Evolutionary conservation across 2,113 vertebrate species (phyloP), one percentile per base, ranked within the genome.

Genomic region (Thymallus thymallus): DNA sequence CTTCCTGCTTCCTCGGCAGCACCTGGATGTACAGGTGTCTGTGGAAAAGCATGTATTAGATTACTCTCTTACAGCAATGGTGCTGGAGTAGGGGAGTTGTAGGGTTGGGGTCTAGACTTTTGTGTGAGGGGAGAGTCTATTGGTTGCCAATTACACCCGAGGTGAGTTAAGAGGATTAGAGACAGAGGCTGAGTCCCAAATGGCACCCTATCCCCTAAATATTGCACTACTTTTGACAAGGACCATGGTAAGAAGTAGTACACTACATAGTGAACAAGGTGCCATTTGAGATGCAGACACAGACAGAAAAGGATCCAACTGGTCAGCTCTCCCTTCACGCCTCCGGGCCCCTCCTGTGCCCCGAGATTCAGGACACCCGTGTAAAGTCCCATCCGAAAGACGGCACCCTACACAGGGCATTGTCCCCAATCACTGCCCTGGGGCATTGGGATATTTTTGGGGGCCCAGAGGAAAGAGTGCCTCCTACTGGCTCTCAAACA

Each of bases 131-230:
- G 4, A 18, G 48, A 51, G 12, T 18, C 48, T 51, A 51, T 18
- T 71, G 58, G 60, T 80, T 68, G 62, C 71, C 77, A 78, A 56
- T 76, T 80, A 82, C 77, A 74, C 75, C 66, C 73, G 67, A 69
- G 76, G 68, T 71, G 79, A 81, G 81, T 85, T 85, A 90, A 87
- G 85, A 85, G 82, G 82, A 81, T 91, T 87, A 87, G 65, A 51
- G 48, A 51, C 48, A 1, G 48, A 1, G 12, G 4, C 13, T 5
- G 4, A 3, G 14, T 18, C 48, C 12, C 16, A 51, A 51, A 51
- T 51, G 48, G 35, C 35, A 41, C 9, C 35, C 35, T 41, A 41
- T 51, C 48, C 4, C 4, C 48, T 51, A 51, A 5, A 18, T 18
- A 51, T 14, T 14, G 16, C 12, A 51, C 48, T 5, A 5, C 48